Conservation (phyloP, 2,888 invertebrate genomes). For the Apamea sordens region DNA sequence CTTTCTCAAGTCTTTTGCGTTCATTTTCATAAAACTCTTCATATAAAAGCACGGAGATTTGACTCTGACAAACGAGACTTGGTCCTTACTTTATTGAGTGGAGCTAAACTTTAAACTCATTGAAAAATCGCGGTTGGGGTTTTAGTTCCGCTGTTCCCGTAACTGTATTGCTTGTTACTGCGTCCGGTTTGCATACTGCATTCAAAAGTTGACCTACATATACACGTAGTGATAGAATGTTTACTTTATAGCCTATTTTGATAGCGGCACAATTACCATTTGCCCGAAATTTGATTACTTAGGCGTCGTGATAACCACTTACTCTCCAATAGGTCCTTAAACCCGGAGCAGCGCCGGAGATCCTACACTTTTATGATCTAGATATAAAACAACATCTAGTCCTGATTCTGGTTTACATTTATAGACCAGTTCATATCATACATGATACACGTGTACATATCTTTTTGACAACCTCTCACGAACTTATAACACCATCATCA, state of each 20-base stretch:
- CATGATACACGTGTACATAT: constrained; percentile 8
- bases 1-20: constrained; percentile 44
- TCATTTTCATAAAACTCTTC: constrained; percentile 61
- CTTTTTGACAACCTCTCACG: constrained; percentile 27
- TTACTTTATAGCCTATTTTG: constrained; percentile 2
- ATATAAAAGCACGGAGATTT: constrained; percentile 58
- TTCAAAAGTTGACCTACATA: constrained; percentile 12
- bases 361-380: constrained; percentile 37
- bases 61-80: constrained; percentile 58
- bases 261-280: constrained; percentile 20
- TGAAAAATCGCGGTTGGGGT: constrained; percentile 40
- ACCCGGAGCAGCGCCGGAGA: neutral
- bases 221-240: neutral
- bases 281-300: constrained; percentile 17
- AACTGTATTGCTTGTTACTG: constrained; percentile 15
- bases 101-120: constrained; percentile 47
- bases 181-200: constrained; percentile 1
- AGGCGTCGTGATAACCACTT: constrained; percentile 22
- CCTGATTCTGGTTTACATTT: constrained; percentile 18
- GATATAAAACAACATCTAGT: constrained; percentile 34
- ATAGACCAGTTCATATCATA: constrained; percentile 14
- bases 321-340: constrained; percentile 22
- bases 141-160: constrained; percentile 2
- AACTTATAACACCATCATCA: constrained; percentile 42
- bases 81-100: constrained; percentile 53